These are phyloP conservation scores for Pagetopsis macropterus DNA, from an alignment of 2,797 vertebrate genomes.

Conservation along the genomic window DNA sequence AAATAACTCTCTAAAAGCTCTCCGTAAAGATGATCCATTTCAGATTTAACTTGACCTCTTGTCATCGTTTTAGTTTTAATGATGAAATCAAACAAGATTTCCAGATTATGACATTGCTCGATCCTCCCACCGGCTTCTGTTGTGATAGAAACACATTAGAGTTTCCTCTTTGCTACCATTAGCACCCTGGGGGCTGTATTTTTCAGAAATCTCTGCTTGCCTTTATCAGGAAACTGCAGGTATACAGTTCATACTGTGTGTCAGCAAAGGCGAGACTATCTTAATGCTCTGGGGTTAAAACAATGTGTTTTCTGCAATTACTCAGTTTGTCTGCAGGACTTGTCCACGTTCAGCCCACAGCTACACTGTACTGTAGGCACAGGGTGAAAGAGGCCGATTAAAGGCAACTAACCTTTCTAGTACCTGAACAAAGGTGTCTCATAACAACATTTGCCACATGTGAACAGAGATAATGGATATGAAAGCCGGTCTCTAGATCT, in stretches of 20 bases:
- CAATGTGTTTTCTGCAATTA: conserved; percentile 63
- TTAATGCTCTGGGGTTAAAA: conserved; percentile 55
- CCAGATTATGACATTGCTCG: conserved; percentile 62
- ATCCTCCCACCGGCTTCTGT: conserved; percentile 55
- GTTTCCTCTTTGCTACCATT: conserved; percentile 41
- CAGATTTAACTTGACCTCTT: neutral
- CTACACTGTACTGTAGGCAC: conserved; percentile 4
- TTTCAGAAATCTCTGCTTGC: conserved; percentile 60
- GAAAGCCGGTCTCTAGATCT: neutral
- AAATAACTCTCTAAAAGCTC: neutral
- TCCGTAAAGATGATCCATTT: too few species aligned
- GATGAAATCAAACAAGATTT: conserved; percentile 71
- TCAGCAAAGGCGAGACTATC: conserved; percentile 50
- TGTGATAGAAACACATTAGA: conserved; percentile 44
- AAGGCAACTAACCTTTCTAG: conserved; percentile 56
- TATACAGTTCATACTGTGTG: conserved; percentile 51
- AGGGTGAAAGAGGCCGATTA: conserved; percentile 32
- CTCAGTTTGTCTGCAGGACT: conserved; percentile 36
- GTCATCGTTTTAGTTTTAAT: conserved; percentile 54
- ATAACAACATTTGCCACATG: conserved; percentile 34
- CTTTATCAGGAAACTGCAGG: conserved; percentile 74
- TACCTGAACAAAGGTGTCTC: conserved; percentile 42
- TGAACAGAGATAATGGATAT: conserved; percentile 30
- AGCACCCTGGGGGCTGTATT: conserved; percentile 50
- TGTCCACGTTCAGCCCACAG: conserved; percentile 29